These are phyloP conservation scores for Drepanosiphum platanoidis DNA, from an alignment of 2,888 invertebrate genomes.

Conservation along the genomic window DNA sequence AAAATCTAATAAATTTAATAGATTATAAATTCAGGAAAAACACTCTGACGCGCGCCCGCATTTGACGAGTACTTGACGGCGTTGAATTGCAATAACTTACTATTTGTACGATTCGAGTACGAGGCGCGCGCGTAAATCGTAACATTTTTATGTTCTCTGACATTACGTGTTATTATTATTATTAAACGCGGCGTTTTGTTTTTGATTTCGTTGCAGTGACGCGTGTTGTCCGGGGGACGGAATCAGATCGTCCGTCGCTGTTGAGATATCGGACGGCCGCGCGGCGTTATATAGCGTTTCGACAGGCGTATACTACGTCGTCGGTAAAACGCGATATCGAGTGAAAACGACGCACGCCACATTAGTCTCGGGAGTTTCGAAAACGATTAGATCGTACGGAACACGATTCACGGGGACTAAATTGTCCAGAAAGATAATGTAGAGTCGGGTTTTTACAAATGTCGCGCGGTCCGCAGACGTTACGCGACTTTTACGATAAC, in stretches of 20 bases:
- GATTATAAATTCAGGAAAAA: neutral
- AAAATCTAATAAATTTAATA: slow-evolving; percentile 45
- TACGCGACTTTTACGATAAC: neutral
- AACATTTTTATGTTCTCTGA: no score
- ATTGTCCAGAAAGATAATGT: slow-evolving; percentile 29
- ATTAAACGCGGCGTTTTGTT: no score
- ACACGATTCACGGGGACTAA: neutral
- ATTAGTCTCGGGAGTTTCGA: neutral
- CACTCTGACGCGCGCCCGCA: neutral
- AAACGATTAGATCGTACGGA: neutral
- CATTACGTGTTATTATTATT: no score
- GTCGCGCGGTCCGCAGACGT: neutral
- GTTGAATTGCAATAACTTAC: neutral
- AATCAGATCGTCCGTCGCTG: no score
- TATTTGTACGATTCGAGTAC: no score
- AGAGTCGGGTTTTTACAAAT: slow-evolving; percentile 4
- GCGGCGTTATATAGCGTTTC: neutral
- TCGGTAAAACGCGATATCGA: neutral
- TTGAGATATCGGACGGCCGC: no score
- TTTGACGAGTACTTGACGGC: neutral
- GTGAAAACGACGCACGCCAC: no score
- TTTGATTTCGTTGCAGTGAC: no score
- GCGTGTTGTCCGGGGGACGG: no score
- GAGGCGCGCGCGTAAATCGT: no score
- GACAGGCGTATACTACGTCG: neutral